Percentiles rank a stretch among this genome's conserved stretches.
Evolutionary conservation across 2,113 vertebrate genomes (phyloP).

Genomic region (Pelusios castaneus): DNA sequence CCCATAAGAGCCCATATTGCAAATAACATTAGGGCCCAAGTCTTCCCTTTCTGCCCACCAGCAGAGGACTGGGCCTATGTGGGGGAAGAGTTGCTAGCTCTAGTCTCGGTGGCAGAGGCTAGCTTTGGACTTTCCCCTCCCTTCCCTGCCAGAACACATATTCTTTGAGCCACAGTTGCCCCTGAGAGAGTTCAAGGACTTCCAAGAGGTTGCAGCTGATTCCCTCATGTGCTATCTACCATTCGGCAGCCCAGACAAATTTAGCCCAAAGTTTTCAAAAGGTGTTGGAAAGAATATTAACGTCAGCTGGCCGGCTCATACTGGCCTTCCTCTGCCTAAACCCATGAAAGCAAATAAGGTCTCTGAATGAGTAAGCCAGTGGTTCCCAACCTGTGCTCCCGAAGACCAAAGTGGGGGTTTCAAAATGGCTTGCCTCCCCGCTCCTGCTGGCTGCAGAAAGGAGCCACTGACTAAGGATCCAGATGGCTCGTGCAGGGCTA

Average conservation of each 20-base stretch:
- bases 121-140: background rate
- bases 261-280: background rate
- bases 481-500: too few species aligned
- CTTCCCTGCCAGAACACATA: background rate
- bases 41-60: background rate
- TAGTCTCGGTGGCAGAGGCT: background rate
- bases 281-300: background rate
- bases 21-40: slow-evolving; percentile 21
- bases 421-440: too few species aligned
- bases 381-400: too few species aligned
- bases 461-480: too few species aligned
- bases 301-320: background rate
- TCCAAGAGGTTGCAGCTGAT: background rate
- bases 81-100: background rate
- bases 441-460: too few species aligned
- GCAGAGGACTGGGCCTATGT: background rate
- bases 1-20: slow-evolving; percentile 38
- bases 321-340: background rate
- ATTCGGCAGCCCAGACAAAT: background rate
- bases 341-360: background rate
- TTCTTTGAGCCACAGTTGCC: background rate
- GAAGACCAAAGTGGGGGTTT: too few species aligned
- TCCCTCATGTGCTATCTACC: background rate
- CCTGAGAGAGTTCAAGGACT: background rate
- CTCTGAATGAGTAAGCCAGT: background rate